phyloP scores from a whole-genome alignment of 2,888 invertebrate genomes.

The Cyclophora albipunctata region DNA sequence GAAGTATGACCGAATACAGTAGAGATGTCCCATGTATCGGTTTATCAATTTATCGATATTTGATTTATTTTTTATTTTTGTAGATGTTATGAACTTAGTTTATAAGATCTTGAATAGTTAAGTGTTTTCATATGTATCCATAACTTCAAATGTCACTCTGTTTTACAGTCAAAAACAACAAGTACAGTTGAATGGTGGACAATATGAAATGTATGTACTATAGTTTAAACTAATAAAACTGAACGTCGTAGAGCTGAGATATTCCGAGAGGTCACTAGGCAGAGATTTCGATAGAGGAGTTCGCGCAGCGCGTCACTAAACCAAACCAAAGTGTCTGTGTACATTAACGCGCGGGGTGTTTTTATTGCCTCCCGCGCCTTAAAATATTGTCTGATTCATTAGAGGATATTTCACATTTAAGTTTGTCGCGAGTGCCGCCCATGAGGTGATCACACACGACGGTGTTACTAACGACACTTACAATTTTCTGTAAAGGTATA shows the following conservation, averaged over 20 bases:
- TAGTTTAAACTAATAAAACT: too few relatives aligned
- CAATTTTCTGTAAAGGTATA: conserved; percentile 73
- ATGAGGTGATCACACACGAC: conserved; percentile 57
- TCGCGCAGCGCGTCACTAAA: conserved; percentile 48
- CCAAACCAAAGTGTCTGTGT: conserved; percentile 67
- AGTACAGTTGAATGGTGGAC: too few relatives aligned
- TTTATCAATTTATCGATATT: neutral
- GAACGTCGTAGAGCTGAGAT: too few relatives aligned
- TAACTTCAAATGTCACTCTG: too few relatives aligned
- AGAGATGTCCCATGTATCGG: conserved; percentile 21
- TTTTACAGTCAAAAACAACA: too few relatives aligned
- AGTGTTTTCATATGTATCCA: too few relatives aligned
- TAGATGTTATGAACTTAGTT: too few relatives aligned
- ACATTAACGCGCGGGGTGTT: conserved; percentile 65
- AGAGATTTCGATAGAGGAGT: too few relatives aligned
- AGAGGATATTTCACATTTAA: conserved; percentile 74
- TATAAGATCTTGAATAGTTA: too few relatives aligned
- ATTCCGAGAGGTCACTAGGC: too few relatives aligned
- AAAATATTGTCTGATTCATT: conserved; percentile 77
- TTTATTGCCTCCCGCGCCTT: conserved; percentile 72
- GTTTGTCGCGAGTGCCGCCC: conserved; percentile 54
- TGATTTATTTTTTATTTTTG: neutral
- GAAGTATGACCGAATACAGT: conserved; percentile 31
- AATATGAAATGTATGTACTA: too few relatives aligned
- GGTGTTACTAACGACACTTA: conserved; percentile 61